A percentile compares a stretch with the other conserved stretches of the same genome.
phyloP scores from a whole-genome alignment of 2,888 invertebrate genomes.

The Lepidonotus clava region DNA sequence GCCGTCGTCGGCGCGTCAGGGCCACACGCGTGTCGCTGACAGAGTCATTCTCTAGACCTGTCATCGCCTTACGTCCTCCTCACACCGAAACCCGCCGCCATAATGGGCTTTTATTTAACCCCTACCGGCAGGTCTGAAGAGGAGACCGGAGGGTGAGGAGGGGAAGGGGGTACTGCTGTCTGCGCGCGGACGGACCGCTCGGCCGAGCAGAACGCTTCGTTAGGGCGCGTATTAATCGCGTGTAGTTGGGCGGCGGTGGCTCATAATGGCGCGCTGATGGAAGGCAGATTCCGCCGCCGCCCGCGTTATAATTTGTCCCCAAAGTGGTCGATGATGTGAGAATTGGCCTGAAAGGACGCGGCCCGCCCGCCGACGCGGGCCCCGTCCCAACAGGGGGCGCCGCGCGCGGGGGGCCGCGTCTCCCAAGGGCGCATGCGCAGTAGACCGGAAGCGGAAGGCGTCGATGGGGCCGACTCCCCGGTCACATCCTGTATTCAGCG shows the following conservation, averaged over 20 bases:
- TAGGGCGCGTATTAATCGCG: slow-evolving; percentile 43
- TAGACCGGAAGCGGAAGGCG: slow-evolving; percentile 47
- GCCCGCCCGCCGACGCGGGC: background rate
- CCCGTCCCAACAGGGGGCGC: background rate
- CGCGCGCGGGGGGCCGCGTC: slow-evolving; percentile 5
- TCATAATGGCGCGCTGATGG: slow-evolving; percentile 45
- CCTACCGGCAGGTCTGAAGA: background rate
- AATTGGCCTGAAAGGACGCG: slow-evolving; percentile 17
- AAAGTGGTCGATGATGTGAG: slow-evolving; percentile 46
- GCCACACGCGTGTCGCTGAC: too few species aligned
- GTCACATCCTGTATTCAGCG: slow-evolving; percentile 35
- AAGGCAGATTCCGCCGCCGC: slow-evolving; percentile 7
- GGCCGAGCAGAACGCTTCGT: background rate
- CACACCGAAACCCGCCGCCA: background rate
- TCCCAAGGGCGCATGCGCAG: slow-evolving; percentile 16
- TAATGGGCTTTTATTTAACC: slow-evolving; percentile 44
- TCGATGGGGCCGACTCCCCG: slow-evolving; percentile 8
- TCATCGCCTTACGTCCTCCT: too few species aligned
- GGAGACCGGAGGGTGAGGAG: background rate
- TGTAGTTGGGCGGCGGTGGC: background rate
- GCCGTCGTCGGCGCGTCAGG: background rate
- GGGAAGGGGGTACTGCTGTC: background rate
- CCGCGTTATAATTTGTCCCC: slow-evolving; percentile 46
- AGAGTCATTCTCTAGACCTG: too few species aligned
- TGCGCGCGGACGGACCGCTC: background rate